Percentiles rank a stretch among this genome's conserved stretches.
Evolutionary conservation across 2,888 invertebrate species (phyloP).

Genomic region (Agrotis exclamationis): DNA sequence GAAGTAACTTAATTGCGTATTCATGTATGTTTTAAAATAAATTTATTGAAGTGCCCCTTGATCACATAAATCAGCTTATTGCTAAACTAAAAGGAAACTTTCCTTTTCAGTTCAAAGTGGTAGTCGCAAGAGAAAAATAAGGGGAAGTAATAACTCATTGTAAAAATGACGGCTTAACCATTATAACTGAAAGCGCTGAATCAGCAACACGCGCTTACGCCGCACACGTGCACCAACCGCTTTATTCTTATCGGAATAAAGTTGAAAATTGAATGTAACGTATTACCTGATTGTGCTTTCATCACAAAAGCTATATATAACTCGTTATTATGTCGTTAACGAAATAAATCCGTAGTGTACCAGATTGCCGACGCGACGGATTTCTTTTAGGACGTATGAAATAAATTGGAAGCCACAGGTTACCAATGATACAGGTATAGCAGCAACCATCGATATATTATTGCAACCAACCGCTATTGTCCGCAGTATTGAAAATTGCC

Average conservation of each 20-base stretch:
- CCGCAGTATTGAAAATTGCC: constrained; percentile 14
- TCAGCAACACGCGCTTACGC: constrained; percentile 51
- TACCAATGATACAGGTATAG: constrained; percentile 24
- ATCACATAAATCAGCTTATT: constrained; percentile 20
- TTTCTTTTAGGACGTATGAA: constrained; percentile 63
- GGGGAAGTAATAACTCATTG: constrained; percentile 62
- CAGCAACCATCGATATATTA: constrained; percentile 9
- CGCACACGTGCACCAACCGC: constrained; percentile 1
- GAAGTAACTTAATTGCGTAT: constrained; percentile 43
- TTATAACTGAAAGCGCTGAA: constrained; percentile 46
- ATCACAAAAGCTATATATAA: constrained; percentile 71
- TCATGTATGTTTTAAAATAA: constrained; percentile 33
- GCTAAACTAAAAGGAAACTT: constrained; percentile 27
- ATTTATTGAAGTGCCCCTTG: constrained; percentile 29
- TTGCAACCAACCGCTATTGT: constrained; percentile 13
- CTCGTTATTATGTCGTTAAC: constrained; percentile 78
- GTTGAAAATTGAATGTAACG: constrained; percentile 51
- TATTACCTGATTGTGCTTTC: constrained; percentile 60
- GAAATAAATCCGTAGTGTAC: constrained; percentile 69
- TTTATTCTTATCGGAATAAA: constrained; percentile 48
- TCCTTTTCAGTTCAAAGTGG: constrained; percentile 24
- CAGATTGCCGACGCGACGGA: constrained; percentile 69
- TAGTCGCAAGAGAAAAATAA: constrained; percentile 38
- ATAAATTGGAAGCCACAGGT: constrained; percentile 62
- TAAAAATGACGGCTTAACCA: constrained; percentile 52